Evolutionary conservation across 2,888 invertebrate species (phyloP), one percentile per base, ranked within the genome.

Genomic region (Caenorhabditis imperialis): DNA sequence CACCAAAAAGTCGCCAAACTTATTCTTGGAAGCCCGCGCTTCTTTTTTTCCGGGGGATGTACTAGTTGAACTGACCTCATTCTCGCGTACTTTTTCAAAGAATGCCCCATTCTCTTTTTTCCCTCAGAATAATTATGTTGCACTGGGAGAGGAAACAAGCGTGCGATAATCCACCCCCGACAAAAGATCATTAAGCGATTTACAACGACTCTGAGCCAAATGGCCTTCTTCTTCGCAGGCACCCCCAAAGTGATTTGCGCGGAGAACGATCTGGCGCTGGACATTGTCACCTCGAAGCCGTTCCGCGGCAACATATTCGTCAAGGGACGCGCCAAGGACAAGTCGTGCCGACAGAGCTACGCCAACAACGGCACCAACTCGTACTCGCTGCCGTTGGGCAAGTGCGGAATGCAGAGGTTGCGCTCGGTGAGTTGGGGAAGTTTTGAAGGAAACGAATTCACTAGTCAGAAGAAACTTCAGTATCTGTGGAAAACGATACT

Each of bases 231-330:
- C 10, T 51, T 75, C 80, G 35, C 51, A 87, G 87, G 86, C 14
- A 83, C 82, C 1, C 87, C 87, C 2, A 81, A 84, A 65, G 87
- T 87, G 22, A 74, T 85, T n/a, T 87, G 87, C 62, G 84, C 79
- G 22, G 87, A 87, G 48, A 84, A 86, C 65, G 83, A 84, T 57
- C 77, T 88, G 16, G 81, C 84, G n/a, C 74, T 87, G 48, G 86
- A 87, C 70, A 83, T 87, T 47, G 78, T 84, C 33, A 87, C 87
- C 2, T 61, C 79, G 12, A 81, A 82, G 51, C 85, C 86, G 7
- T 88, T 88, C 72, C 65, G 72, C 12, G 88, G 88, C 7, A 85
- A 87, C 45, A 85, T 88, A 40, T 88, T 86, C 51, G 87, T 87
- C 23, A 88, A 88, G 74, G 87, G 87, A 44, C 65, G 85, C 3